phyloP scores from a whole-genome alignment of 92 coral and sea anemone species.

The Hydrozoanthus gracilis region DNA sequence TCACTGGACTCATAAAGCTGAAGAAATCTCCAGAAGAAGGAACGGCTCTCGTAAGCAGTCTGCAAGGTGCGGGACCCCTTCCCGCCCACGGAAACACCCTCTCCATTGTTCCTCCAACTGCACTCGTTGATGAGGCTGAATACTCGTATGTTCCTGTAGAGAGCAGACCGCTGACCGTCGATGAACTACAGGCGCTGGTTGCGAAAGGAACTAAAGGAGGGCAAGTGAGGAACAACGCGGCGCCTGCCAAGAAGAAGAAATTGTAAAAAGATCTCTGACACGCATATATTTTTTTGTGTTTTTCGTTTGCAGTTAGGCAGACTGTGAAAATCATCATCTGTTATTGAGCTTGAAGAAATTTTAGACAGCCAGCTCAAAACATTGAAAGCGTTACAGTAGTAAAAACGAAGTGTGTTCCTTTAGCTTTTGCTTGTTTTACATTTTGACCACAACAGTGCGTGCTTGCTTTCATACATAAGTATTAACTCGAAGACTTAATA shows the following conservation, averaged over 20 bases:
- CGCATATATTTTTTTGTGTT: not conserved
- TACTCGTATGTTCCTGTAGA: slow-evolving; percentile 44
- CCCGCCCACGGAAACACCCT: slow-evolving; percentile 65
- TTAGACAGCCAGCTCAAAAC: too few relatives aligned
- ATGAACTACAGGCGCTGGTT: slow-evolving; percentile 78
- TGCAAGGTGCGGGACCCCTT: slow-evolving; percentile 85
- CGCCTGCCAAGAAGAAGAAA: slow-evolving; percentile 20
- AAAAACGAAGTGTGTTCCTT: too few relatives aligned
- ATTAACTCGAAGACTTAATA: too few relatives aligned
- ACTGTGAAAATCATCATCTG: not conserved
- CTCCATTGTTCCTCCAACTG: slow-evolving; percentile 79
- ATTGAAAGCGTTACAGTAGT: too few relatives aligned
- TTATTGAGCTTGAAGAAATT: not conserved
- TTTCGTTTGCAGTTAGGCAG: not conserved
- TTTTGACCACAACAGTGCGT: too few relatives aligned
- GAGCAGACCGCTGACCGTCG: slow-evolving; percentile 83
- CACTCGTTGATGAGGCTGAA: slow-evolving; percentile 61
- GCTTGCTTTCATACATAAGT: too few relatives aligned
- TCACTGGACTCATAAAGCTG: slow-evolving; percentile 68
- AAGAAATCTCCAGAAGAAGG: slow-evolving; percentile 68
- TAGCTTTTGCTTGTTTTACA: too few relatives aligned
- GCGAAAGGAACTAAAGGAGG: slow-evolving; percentile 58
- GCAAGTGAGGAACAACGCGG: slow-evolving; percentile 56
- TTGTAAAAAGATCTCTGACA: not conserved
- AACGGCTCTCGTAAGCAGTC: slow-evolving; percentile 58